phyloP scores from a whole-genome alignment of 1,140 invertebrate species.

The Myzus persicae region DNA sequence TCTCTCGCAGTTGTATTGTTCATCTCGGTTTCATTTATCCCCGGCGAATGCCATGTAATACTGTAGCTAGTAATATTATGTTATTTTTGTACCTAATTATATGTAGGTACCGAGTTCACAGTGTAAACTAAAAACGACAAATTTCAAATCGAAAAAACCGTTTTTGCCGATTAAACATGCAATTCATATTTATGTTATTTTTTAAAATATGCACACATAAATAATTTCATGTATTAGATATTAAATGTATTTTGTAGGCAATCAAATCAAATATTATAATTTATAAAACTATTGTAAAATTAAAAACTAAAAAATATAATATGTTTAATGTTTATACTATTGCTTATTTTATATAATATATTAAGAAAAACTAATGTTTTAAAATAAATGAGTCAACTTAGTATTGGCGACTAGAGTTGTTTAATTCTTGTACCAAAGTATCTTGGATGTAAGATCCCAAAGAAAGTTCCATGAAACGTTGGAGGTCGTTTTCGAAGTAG shows the following conservation, averaged over 20 bases:
- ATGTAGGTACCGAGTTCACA: neutral
- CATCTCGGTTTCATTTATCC: too few species aligned
- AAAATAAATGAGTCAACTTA: neutral
- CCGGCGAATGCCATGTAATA: too few species aligned
- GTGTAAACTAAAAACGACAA: neutral
- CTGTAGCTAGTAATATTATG: neutral
- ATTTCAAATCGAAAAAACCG: neutral
- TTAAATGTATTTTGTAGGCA: neutral
- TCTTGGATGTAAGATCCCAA: neutral
- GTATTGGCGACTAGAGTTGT: neutral
- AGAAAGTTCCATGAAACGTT: constrained; percentile 11
- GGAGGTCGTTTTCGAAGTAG: neutral
- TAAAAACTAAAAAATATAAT: neutral
- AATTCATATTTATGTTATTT: neutral
- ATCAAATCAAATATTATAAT: too few species aligned
- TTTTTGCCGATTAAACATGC: neutral
- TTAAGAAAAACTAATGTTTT: neutral
- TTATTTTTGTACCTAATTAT: neutral
- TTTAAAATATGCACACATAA: too few species aligned
- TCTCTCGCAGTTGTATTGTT: too few species aligned
- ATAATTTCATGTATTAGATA: neutral
- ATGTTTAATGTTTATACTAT: neutral
- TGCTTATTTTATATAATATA: neutral
- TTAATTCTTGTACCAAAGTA: neutral
- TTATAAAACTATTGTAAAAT: constrained; percentile 4